Evolutionary conservation across 2,888 invertebrate genomes (phyloP).

Genomic region (Cyrtodaria siliqua): DNA sequence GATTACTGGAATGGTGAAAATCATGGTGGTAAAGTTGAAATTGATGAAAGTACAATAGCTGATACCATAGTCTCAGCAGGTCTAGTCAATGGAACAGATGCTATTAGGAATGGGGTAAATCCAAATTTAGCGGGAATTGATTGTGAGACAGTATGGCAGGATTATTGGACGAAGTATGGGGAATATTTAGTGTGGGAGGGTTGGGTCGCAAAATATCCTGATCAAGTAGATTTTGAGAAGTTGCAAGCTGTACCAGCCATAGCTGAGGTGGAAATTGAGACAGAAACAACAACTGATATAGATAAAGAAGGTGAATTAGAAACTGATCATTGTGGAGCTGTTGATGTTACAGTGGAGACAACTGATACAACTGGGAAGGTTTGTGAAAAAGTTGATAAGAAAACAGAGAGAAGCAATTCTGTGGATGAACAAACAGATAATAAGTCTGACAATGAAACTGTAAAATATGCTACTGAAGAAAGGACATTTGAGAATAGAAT

Average conservation of each 20-base stretch:
- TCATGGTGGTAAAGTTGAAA: neutral
- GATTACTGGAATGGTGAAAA: too few species aligned
- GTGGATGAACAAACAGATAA: neutral
- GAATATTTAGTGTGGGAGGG: constrained; percentile 81
- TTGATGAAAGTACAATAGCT: constrained; percentile 20
- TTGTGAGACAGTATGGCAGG: constrained; percentile 72
- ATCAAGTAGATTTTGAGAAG: constrained; percentile 74
- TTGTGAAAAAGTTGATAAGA: neutral
- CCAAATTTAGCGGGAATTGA: constrained; percentile 49
- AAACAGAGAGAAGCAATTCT: neutral
- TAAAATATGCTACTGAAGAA: neutral
- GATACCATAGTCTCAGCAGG: constrained; percentile 1
- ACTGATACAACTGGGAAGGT: neutral
- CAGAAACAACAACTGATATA: constrained; percentile 25
- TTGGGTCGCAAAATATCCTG: constrained; percentile 83
- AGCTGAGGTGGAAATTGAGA: constrained; percentile 69
- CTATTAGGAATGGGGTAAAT: constrained; percentile 22
- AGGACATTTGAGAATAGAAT: too few species aligned
- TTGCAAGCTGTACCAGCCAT: constrained; percentile 67
- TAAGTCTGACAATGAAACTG: neutral
- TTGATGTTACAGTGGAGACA: neutral
- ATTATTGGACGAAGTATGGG: constrained; percentile 81
- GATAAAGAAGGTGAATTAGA: neutral
- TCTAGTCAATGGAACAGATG: neutral
- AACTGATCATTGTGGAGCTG: neutral